Conservation (phyloP, 2,113 vertebrate species). For the Ictalurus punctatus region DNA sequence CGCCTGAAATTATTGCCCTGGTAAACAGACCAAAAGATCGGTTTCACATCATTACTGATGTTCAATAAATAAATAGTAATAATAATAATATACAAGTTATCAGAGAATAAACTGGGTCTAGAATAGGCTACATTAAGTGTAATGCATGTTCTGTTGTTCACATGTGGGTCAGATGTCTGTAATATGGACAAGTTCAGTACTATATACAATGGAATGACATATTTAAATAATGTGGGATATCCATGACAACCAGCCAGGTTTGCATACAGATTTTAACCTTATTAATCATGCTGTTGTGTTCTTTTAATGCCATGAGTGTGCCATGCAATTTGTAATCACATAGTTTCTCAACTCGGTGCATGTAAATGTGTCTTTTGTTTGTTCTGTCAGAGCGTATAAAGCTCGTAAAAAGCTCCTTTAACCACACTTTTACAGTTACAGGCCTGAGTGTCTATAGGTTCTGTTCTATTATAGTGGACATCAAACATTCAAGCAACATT, state of each 20-base stretch:
- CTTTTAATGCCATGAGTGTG: background rate
- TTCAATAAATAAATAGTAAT: background rate
- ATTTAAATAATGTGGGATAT: background rate
- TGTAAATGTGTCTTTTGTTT: too few species aligned
- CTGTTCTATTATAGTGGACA: too few species aligned
- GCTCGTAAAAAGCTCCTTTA: too few species aligned
- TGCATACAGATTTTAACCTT: background rate
- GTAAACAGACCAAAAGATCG: background rate
- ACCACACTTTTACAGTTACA: too few species aligned
- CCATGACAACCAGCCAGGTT: too few species aligned
- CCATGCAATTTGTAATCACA: background rate
- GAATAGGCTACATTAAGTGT: background rate
- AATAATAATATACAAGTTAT: background rate
- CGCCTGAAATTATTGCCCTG: conserved; percentile 90
- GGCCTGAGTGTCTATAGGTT: too few species aligned
- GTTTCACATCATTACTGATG: too few species aligned
- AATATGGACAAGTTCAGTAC: background rate
- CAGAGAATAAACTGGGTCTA: background rate
- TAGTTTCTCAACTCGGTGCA: too few species aligned
- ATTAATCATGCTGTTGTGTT: background rate
- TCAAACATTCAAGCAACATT: too few species aligned
- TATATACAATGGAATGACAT: background rate
- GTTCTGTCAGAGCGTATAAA: too few species aligned
- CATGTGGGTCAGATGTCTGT: too few species aligned
- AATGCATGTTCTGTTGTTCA: background rate